A percentile compares a stretch with the other conserved stretches of the same genome.
Evolutionary conservation across 2,888 invertebrate species (phyloP).

Genomic region (Steinernema carpocapsae): DNA sequence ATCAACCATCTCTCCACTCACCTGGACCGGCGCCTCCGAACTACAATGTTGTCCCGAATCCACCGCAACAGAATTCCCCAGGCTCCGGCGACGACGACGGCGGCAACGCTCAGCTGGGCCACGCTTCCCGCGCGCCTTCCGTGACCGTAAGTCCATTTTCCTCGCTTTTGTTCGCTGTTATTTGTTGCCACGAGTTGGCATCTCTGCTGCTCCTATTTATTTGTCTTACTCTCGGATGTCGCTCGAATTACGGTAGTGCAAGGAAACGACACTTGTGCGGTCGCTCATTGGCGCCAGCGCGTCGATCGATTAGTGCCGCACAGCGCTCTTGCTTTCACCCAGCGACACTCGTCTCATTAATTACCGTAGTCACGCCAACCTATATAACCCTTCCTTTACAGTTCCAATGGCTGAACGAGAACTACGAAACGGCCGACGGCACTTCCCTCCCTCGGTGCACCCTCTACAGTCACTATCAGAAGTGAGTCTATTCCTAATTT

Average conservation of each 20-base stretch:
- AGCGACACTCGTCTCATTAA: not conserved
- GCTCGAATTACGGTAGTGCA: slow-evolving; percentile 24
- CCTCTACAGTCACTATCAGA: slow-evolving; percentile 91
- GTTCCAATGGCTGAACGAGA: slow-evolving; percentile 92
- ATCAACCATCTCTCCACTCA: slow-evolving; percentile 12
- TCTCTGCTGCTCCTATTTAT: too few species aligned
- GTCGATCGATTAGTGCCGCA: slow-evolving; percentile 34
- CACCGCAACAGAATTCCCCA: slow-evolving; percentile 53
- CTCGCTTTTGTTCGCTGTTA: not conserved
- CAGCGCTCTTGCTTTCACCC: slow-evolving; percentile 15
- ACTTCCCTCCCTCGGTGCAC: slow-evolving; percentile 91
- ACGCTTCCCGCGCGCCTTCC: slow-evolving; percentile 56
- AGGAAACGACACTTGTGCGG: slow-evolving; percentile 21
- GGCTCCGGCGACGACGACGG: slow-evolving; percentile 52
- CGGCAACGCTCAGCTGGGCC: slow-evolving; percentile 40
- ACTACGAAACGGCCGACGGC: slow-evolving; percentile 96
- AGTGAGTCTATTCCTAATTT: slow-evolving; percentile 44
- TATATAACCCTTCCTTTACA: slow-evolving; percentile 45
- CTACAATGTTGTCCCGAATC: slow-evolving; percentile 37
- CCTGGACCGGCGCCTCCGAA: slow-evolving; percentile 27
- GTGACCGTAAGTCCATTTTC: slow-evolving; percentile 53
- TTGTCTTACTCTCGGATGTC: too few species aligned
- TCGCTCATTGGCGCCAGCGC: slow-evolving; percentile 23
- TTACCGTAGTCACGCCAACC: slow-evolving; percentile 19
- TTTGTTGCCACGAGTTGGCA: not conserved